Conservation (phyloP, 2,888 invertebrate species). For the Chymomyza fuscimana region DNA sequence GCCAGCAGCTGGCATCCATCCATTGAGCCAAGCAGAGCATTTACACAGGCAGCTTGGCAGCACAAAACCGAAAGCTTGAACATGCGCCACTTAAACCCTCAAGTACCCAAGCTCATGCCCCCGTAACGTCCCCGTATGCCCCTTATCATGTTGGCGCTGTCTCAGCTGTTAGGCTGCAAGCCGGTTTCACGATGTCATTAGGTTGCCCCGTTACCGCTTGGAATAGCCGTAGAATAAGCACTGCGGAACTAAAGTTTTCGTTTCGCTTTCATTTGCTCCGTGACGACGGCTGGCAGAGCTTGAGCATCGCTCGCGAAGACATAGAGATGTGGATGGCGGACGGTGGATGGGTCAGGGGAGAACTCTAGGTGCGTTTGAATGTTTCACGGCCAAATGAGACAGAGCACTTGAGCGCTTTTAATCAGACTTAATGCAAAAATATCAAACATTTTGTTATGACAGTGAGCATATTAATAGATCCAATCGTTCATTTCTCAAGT, state of each 20-base stretch:
- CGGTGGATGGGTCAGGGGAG: not conserved
- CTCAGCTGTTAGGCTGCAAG: constrained; percentile 35
- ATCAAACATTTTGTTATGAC: constrained; percentile 45
- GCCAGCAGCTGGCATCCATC: constrained; percentile 30
- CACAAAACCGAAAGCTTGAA: constrained; percentile 54
- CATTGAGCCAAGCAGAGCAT: constrained; percentile 49
- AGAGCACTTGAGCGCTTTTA: constrained; percentile 40
- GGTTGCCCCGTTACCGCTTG: constrained; percentile 1
- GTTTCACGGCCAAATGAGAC: constrained; percentile 66
- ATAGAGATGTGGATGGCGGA: not conserved
- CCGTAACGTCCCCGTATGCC: constrained; percentile 31
- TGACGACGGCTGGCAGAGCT: constrained; percentile 16
- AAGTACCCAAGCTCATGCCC: constrained; percentile 51
- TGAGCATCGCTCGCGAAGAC: not conserved
- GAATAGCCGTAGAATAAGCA: constrained; percentile 20
- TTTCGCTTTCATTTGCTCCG: constrained; percentile 62
- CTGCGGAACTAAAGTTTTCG: constrained; percentile 63
- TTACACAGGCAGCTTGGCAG: constrained; percentile 40
- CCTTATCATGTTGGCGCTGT: constrained; percentile 25
- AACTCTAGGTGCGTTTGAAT: constrained; percentile 36
- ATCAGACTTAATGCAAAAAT: constrained; percentile 63
- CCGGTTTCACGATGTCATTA: constrained; percentile 41
- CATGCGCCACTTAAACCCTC: constrained; percentile 66
- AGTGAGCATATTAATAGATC: constrained; percentile 37
- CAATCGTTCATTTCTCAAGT: constrained; percentile 21